Percentiles rank a stretch among this genome's conserved stretches.
Evolutionary conservation across 2,113 vertebrate genomes (phyloP).

Genomic region (Leucoraja erinaceus): DNA sequence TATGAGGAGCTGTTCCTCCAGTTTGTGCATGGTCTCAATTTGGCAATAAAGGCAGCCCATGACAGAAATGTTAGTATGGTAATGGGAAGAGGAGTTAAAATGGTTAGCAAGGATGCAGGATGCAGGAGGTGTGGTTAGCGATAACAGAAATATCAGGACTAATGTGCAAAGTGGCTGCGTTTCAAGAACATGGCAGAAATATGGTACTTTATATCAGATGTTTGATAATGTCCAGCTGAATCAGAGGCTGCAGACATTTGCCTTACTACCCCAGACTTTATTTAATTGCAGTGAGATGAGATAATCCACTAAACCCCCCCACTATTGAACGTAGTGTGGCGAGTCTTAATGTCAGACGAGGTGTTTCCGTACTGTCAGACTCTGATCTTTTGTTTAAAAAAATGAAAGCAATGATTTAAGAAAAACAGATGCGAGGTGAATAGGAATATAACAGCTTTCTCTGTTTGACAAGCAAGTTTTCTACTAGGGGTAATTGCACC

Average conservation of each 20-base stretch:
- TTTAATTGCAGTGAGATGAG: neutral
- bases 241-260: neutral
- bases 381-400: neutral
- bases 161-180: neutral
- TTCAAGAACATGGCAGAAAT: neutral
- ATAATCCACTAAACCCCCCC: neutral
- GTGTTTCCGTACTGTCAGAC: neutral
- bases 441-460: too few relatives aligned
- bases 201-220: neutral
- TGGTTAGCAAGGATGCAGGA: too few relatives aligned
- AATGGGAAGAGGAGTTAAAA: too few relatives aligned
- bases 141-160: neutral
- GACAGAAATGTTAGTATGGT: too few relatives aligned
- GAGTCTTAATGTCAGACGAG: neutral
- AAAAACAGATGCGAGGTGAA: neutral
- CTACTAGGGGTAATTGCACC: neutral
- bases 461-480: neutral
- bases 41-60: too few relatives aligned
- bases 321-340: neutral
- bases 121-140: neutral
- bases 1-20: too few relatives aligned
- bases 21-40: too few relatives aligned
- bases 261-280: neutral
- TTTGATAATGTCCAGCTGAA: neutral
- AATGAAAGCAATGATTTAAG: neutral